Base-by-base conservation (phyloP, 2,797 vertebrate species). In the Melanitta fusca region DNA sequence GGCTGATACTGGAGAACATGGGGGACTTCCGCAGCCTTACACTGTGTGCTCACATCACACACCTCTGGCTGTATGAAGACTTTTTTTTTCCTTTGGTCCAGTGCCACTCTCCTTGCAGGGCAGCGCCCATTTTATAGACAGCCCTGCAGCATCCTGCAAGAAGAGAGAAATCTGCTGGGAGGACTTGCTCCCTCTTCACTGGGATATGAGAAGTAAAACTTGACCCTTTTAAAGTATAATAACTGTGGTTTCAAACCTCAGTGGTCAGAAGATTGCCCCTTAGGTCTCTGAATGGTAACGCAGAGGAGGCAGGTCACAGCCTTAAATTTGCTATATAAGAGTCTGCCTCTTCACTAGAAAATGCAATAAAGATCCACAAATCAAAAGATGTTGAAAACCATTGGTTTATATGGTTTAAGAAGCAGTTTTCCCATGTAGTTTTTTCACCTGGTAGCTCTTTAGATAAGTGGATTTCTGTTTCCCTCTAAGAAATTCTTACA, bases 381-480 rank as follows among this genome's bases (percentile, higher is more conserved):
- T 34, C 65, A 80, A 54, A 83, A 54, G n/a, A 85, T 51, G 34
- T n/a, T 82, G 89, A 91, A 87, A 95, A 68, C 17, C 10, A 32
- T 39, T 87, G 53, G 75, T 85, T 85, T 91, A 32, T 72, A 73
- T 53, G 38, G n/a, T 82, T 80, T 64, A 25, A 88, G 90, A 85
- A 89, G 1, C 38, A 77, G 13, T 9, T 25, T 93, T 70, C 58
- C 14, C n/a, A 20, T 30, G 56, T 16, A 2, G 2, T 10, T 4
- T 62, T 80, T 41, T 24, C 24, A 73, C 30, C 57, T 19, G 11
- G 24, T 78, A 92, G 43, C 57, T 89, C 45, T 85, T 91, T 20
- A 86, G 66, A 22, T 88, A 94, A 87, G 41, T 80, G 71, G 74
- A 71, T 68, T 85, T 93, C 81, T 71, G 54, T 87, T 85, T 82